phyloP scores from a whole-genome alignment of 2,888 invertebrate genomes.

The Acanthosepion lycidas region DNA sequence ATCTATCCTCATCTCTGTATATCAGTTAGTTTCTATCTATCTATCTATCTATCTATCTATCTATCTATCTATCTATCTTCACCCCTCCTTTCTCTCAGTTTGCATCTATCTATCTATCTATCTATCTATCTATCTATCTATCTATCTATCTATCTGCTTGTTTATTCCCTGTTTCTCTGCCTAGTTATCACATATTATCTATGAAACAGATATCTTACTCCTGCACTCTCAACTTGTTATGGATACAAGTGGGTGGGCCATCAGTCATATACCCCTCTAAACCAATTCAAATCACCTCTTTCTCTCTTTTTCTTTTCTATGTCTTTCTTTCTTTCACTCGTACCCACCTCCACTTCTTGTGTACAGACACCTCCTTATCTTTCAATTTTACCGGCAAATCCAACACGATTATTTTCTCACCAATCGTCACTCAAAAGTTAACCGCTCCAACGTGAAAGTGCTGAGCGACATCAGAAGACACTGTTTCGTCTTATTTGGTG shows the following conservation, averaged over 20 bases:
- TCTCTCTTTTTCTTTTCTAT: not conserved
- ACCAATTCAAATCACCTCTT: not conserved
- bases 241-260: no score
- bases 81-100: no score
- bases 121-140: no score
- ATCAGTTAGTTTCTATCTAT: no score
- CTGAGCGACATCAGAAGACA: slow-evolving; percentile 17
- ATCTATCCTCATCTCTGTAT: not conserved
- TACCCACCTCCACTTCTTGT: not conserved
- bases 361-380: slow-evolving; percentile 4
- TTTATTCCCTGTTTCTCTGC: no score
- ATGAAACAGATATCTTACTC: no score
- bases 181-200: no score
- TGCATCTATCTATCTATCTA: no score
- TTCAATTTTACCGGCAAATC: slow-evolving; percentile 18
- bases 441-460: slow-evolving; percentile 12
- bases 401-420: not conserved
- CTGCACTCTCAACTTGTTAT: no score
- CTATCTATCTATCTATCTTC: no score
- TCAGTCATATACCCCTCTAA: no score
- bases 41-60: not conserved
- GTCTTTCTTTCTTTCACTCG: not conserved
- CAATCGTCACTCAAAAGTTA: not conserved
- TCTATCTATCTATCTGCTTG: no score
- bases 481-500: not conserved